Evolutionary conservation across 2,888 invertebrate genomes (phyloP), one percentile per base, ranked within the genome.

Genomic region (Cheilosia grossa): DNA sequence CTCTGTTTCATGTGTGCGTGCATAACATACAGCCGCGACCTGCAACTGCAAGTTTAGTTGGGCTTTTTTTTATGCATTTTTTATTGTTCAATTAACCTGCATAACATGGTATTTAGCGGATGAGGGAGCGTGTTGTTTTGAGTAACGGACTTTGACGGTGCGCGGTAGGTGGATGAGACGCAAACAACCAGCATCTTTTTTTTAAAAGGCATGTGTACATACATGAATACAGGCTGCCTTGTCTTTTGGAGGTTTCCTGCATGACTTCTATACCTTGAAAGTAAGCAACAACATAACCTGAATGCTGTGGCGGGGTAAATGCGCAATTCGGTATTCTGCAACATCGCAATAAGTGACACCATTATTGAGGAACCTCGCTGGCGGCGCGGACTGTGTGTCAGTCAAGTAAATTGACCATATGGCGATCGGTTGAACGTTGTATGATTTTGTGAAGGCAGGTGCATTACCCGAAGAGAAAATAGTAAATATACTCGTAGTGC

Each of bases 61-160:
- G 58, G 19, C 64, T 44, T 47, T 54, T 54, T 37, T 64, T 74
- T 51, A 69, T 74, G 69, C 64, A 66, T 64, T 80, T 59, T 82
- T 74, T 74, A 83, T 83, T 83, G 83, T 83, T 80, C 83, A 80
- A 83, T 83, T 83, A 83, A 83, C 83, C 83, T 80, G 83, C 69
- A 80, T 80, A 75, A 64, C 74, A 74, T 70, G 70, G 24, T 79
- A 69, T 73, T 82, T 82, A 75, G 40, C 58, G 58, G 53, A 64
- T 67, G 33, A 37, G 54, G 37, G 51, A 53, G 27, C 54, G 3
- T 59, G 5, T 27, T 59, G 7, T 27, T 56, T 56, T 56, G 7
- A 44, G 61, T 73, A 21, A 19, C n/a, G 49, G 56, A 74, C 24
- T 58, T 47, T 37, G 40, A 27, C 17, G 54, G n/a, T 21, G 64